Conservation (phyloP, 2,888 invertebrate genomes). For the Eupithecia insigniata region DNA sequence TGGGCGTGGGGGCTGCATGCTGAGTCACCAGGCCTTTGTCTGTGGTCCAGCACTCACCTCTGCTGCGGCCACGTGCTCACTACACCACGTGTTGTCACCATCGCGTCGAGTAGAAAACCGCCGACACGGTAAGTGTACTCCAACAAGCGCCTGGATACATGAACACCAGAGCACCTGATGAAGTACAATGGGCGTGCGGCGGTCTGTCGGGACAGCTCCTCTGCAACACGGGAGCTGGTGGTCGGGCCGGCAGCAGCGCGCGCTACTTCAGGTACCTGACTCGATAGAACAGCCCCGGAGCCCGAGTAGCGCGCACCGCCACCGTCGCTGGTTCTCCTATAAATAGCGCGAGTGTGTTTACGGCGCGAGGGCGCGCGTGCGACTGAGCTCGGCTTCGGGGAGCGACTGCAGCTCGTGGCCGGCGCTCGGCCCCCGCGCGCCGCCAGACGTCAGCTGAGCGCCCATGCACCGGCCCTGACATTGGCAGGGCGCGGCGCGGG, state of each 20-base stretch:
- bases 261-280: conserved; percentile 99
- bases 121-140: conserved; percentile 98
- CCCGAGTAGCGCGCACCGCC: conserved; percentile 93
- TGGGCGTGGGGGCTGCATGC: conserved; percentile 52
- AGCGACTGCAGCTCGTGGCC: conserved; percentile 76
- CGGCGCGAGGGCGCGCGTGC: conserved; percentile 60
- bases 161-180: conserved; percentile 99
- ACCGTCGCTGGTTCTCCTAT: conserved; percentile 63
- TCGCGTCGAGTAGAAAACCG: conserved; percentile 71
- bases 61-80: conserved; percentile 55
- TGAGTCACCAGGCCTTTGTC: conserved; percentile 78
- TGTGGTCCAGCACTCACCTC: conserved; percentile 37
- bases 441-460: conserved; percentile 84
- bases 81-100: conserved; percentile 49
- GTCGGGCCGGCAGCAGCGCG: conserved; percentile 89
- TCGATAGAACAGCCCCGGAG: conserved; percentile 91
- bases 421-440: conserved; percentile 77
- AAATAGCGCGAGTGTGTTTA: conserved; percentile 63
- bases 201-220: conserved; percentile 65
- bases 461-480: conserved; percentile 84
- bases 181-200: conserved; percentile 99
- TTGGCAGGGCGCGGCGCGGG: conserved; percentile 79
- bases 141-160: conserved; percentile 98
- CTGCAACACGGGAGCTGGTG: conserved; percentile 38
- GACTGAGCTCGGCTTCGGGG: conserved; percentile 67